Evolutionary conservation across 2,797 vertebrate species (phyloP).

Genomic region (Botia almorhae): DNA sequence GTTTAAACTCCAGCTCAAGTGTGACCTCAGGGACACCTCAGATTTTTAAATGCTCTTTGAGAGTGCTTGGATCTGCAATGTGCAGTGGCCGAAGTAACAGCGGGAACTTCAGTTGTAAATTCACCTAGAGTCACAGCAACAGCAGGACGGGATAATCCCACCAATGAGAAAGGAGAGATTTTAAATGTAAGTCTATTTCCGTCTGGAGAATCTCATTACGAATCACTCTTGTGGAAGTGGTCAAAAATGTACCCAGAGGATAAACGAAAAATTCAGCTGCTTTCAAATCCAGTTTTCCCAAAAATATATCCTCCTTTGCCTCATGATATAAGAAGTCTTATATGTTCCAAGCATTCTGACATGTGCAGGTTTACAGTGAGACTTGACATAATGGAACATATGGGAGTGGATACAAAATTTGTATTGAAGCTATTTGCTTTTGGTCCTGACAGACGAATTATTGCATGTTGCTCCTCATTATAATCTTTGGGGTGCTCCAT

Average conservation of each 20-base stretch:
- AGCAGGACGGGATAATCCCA: slow-evolving; percentile 23
- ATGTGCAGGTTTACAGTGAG: not conserved
- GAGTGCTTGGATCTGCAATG: slow-evolving; percentile 6
- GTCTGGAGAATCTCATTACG: slow-evolving; percentile 35
- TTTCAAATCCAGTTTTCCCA: not conserved
- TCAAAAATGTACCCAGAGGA: slow-evolving; percentile 8
- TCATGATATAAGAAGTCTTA: not conserved
- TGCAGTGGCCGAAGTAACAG: not conserved
- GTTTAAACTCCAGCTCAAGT: not conserved
- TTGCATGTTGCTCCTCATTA: not conserved
- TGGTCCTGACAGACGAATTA: too few relatives aligned
- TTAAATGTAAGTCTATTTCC: slow-evolving; percentile 26
- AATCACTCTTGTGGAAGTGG: slow-evolving; percentile 10
- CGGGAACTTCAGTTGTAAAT: slow-evolving; percentile 12
- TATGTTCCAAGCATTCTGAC: not conserved
- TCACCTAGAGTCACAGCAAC: slow-evolving; percentile 34
- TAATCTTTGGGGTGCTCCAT: not conserved
- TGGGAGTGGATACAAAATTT: not conserved
- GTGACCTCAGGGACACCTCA: slow-evolving; percentile 1
- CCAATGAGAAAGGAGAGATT: slow-evolving; percentile 28
- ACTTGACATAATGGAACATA: not conserved
- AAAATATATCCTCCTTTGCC: slow-evolving; percentile 5
- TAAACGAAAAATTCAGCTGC: not conserved
- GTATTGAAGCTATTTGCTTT: too few relatives aligned
- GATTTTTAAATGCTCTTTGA: slow-evolving; percentile 5